A percentile compares a stretch with the other conserved stretches of the same genome.
phyloP scores from a whole-genome alignment of 1,140 invertebrate genomes.

The Drosophila kohkoa region DNA sequence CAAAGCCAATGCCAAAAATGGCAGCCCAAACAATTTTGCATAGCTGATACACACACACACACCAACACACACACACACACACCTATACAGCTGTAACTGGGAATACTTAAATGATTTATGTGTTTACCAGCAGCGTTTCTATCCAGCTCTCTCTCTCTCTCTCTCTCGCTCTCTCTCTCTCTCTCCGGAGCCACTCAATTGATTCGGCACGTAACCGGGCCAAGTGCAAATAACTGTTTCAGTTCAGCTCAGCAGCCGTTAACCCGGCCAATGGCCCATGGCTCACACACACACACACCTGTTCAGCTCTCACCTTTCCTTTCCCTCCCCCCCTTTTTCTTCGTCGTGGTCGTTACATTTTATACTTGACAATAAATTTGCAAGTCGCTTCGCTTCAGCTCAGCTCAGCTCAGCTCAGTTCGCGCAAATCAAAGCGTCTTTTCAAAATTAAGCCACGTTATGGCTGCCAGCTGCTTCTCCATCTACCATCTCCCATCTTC shows the following conservation, averaged over 20 bases:
- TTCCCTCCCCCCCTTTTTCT: conserved; percentile 5
- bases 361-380: conserved; percentile 78
- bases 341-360: conserved; percentile 68
- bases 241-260: conserved; percentile 28
- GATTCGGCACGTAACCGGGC: conserved; percentile 76
- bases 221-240: conserved; percentile 82
- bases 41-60: conserved; percentile 23
- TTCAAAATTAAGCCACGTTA: conserved; percentile 65
- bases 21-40: conserved; percentile 49
- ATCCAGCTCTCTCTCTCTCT: neutral
- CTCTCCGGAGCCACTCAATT: conserved; percentile 59
- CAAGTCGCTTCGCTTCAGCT: conserved; percentile 32
- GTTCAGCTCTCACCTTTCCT: neutral
- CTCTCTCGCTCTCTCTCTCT: neutral
- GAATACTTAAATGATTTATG: conserved; percentile 75
- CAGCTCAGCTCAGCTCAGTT: conserved; percentile 18
- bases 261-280: neutral
- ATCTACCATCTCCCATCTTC: neutral
- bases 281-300: neutral
- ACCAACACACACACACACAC: neutral
- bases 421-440: conserved; percentile 73
- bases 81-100: neutral
- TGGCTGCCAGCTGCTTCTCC: conserved; percentile 28
- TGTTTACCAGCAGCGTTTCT: conserved; percentile 34
- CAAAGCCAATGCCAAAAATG: conserved; percentile 20